These are phyloP conservation scores for Pteropus rufus DNA, from an alignment of 2,797 vertebrate genomes.

Conservation along the genomic window DNA sequence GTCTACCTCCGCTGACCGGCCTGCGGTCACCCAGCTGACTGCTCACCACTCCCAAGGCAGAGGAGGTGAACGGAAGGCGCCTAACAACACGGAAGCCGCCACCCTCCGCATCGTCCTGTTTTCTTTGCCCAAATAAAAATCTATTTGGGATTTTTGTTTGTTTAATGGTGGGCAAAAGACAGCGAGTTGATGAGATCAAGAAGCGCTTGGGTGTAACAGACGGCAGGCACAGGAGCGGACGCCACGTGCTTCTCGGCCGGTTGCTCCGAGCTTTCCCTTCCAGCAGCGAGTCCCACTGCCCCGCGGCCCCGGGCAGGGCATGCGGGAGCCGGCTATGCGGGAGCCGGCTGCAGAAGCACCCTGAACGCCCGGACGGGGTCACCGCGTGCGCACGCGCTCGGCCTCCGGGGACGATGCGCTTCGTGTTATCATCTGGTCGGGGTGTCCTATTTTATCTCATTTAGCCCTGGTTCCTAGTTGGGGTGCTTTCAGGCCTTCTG, in stretches of 20 bases:
- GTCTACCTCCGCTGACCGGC: slow-evolving; percentile 4
- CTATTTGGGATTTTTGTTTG: not conserved
- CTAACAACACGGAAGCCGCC: rapidly evolving
- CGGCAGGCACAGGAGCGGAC: not conserved
- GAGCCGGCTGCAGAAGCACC: rapidly evolving
- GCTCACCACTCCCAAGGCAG: not conserved
- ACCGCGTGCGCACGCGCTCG: rapidly evolving
- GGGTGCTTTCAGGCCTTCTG: too few relatives aligned
- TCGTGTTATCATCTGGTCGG: rapidly evolving
- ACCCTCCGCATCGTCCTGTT: not conserved
- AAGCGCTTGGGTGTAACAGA: rapidly evolving
- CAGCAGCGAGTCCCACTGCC: rapidly evolving
- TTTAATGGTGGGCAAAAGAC: not conserved
- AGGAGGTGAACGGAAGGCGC: not conserved
- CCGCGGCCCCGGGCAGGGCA: too few relatives aligned
- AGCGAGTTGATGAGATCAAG: rapidly evolving
- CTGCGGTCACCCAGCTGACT: not conserved
- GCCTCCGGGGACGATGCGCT: rapidly evolving
- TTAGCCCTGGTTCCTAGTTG: not conserved
- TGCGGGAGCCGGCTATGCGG: too few relatives aligned
- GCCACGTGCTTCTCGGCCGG: not conserved
- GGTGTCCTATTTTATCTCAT: too few relatives aligned
- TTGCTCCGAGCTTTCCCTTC: not conserved
- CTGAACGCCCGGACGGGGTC: rapidly evolving
- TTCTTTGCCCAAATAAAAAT: not conserved